These are phyloP conservation scores for Gisinianus flammeolus DNA, from an alignment of 2,888 invertebrate genomes.

Conservation along the genomic window DNA sequence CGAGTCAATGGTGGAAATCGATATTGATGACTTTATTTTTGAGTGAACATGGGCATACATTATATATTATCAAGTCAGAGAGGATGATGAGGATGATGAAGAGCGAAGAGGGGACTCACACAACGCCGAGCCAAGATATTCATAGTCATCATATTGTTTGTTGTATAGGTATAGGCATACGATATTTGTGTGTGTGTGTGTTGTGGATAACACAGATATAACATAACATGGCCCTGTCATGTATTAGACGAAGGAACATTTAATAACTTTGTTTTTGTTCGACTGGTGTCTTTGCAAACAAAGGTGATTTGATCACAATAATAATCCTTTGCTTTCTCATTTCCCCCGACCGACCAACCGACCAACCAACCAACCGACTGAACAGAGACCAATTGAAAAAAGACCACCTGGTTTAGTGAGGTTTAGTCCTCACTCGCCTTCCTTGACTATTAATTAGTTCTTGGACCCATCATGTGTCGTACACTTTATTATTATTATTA, in stretches of 20 bases:
- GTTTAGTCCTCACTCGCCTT: constrained; percentile 33
- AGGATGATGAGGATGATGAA: neutral
- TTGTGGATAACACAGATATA: neutral
- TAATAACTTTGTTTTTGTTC: constrained; percentile 48
- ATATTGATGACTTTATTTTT: constrained; percentile 43
- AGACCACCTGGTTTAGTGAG: constrained; percentile 44
- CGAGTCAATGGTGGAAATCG: constrained; percentile 24
- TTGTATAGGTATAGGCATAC: neutral
- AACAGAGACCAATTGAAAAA: constrained; percentile 21
- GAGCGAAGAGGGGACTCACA: neutral
- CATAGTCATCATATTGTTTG: neutral
- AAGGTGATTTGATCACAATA: constrained; percentile 44
- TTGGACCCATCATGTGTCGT: constrained; percentile 15
- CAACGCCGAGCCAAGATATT: neutral
- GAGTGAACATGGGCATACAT: constrained; percentile 21
- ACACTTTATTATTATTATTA: neutral
- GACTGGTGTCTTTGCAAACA: constrained; percentile 40
- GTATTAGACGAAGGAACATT: constrained; percentile 27
- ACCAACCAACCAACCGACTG: neutral
- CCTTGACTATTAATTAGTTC: constrained; percentile 45
- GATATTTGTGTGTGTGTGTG: neutral
- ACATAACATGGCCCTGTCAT: neutral
- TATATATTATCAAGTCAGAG: neutral
- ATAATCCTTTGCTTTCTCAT: constrained; percentile 34
- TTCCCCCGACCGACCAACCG: neutral